Evolutionary conservation across 2,113 vertebrate genomes (phyloP).

Genomic region (Anguilla japonica): DNA sequence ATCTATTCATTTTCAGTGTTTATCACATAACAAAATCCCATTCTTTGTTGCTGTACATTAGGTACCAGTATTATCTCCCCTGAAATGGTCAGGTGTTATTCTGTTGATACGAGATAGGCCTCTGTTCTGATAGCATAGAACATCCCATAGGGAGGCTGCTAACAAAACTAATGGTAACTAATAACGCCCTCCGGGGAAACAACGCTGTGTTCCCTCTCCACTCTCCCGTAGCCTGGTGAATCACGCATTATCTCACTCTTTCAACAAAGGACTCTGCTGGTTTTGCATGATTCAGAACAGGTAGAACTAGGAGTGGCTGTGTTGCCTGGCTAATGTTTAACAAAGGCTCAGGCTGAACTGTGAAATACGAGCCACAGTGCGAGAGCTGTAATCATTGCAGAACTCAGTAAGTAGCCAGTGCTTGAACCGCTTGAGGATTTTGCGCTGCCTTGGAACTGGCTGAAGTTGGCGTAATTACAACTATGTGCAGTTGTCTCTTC

Average conservation of each 20-base stretch:
- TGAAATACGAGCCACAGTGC: neutral
- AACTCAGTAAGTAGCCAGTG: neutral
- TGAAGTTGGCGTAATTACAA: neutral
- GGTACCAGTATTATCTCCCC: neutral
- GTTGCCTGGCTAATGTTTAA: neutral
- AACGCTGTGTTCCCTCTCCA: neutral
- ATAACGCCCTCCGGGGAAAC: neutral
- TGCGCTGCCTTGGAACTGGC: neutral
- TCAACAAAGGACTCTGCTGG: slow-evolving; percentile 8
- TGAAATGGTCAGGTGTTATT: neutral
- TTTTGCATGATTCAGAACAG: slow-evolving; percentile 9
- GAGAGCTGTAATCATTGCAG: neutral
- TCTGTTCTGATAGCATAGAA: neutral
- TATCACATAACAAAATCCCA: no score
- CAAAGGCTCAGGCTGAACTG: neutral
- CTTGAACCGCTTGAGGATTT: neutral
- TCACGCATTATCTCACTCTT: slow-evolving; percentile 1
- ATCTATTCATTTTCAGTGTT: neutral
- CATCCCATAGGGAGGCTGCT: neutral
- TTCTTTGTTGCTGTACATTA: no score
- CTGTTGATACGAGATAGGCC: neutral
- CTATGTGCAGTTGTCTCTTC: neutral
- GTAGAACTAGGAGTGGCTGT: neutral
- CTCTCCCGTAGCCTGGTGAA: neutral
- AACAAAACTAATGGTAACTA: slow-evolving; percentile 10